Conservation (phyloP, 2,113 vertebrate genomes). For the Toxotes jaculatrix region DNA sequence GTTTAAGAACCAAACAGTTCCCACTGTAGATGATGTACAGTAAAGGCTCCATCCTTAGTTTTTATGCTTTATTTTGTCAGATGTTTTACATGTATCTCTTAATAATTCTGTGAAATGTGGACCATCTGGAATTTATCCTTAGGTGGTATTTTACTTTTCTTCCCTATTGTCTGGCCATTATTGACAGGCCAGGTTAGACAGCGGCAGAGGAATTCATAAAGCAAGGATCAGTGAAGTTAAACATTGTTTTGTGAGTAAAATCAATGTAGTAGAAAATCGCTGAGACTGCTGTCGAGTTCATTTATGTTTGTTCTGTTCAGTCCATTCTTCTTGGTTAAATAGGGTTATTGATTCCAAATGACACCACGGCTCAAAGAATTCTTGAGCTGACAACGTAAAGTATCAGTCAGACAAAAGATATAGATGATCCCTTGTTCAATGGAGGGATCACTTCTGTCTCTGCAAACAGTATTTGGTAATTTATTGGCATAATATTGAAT, state of each 20-base stretch:
- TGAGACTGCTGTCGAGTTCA: not conserved
- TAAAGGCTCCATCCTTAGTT: not conserved
- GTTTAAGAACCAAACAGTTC: not conserved
- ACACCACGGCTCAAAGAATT: not conserved
- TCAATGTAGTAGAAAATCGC: not conserved
- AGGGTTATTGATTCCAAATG: constrained; percentile 18
- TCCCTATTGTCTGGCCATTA: not conserved
- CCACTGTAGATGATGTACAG: not conserved
- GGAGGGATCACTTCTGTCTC: not conserved
- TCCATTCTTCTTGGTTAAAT: constrained; percentile 1
- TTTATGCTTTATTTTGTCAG: not conserved
- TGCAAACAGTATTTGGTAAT: not conserved
- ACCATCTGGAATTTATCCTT: not conserved
- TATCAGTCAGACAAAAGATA: not conserved
- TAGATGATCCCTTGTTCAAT: not conserved
- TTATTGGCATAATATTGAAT: constrained; percentile 1
- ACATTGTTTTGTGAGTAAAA: constrained; percentile 4
- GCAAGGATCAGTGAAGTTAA: not conserved
- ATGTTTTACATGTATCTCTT: no score
- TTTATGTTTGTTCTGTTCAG: not conserved
- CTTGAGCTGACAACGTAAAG: not conserved
- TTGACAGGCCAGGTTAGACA: not conserved
- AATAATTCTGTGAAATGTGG: not conserved
- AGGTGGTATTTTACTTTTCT: not conserved
- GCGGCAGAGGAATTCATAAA: not conserved